Conservation (phyloP, 2,797 vertebrate genomes). For the Sebastiscus tertius region DNA sequence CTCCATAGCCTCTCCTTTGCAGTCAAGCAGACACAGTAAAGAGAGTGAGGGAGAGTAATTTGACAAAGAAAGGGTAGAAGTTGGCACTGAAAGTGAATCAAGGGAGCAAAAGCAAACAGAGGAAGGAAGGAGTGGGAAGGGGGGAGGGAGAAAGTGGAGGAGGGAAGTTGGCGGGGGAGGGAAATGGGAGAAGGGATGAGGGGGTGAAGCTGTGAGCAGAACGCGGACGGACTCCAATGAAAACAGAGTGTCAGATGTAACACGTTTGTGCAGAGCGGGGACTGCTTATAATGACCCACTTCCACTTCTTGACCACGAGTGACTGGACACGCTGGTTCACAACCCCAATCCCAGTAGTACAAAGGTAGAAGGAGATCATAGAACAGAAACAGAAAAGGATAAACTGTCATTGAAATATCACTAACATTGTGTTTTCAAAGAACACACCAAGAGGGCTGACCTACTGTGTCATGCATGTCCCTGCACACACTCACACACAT, state of each 20-base stretch:
- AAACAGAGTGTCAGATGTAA: conserved; percentile 77
- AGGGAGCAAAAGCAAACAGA: conserved; percentile 81
- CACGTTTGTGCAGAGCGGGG: conserved; percentile 43
- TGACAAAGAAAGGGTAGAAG: conserved; percentile 72
- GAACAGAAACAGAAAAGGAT: conserved; percentile 19
- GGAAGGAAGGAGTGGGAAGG: conserved; percentile 80
- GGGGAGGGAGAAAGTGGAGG: conserved; percentile 66
- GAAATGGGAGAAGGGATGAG: conserved; percentile 40
- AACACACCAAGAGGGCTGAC: conserved; percentile 7
- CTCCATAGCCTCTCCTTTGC: conserved; percentile 40
- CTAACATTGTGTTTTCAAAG: not conserved
- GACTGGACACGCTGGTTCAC: conserved; percentile 38
- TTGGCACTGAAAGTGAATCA: conserved; percentile 77
- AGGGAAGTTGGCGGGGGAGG: conserved; percentile 63
- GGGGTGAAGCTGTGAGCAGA: conserved; percentile 57
- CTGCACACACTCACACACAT: not conserved
- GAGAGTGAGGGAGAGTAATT: conserved; percentile 58
- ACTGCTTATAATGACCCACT: conserved; percentile 45
- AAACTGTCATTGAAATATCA: conserved; percentile 11
- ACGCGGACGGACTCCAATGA: conserved; percentile 60
- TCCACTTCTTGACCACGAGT: conserved; percentile 48
- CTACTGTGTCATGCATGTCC: not conserved
- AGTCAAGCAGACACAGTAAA: conserved; percentile 58
- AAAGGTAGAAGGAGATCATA: conserved; percentile 8
- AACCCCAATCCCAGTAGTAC: conserved; percentile 1